These are phyloP conservation scores for Alethe castanea DNA, from an alignment of 2,113 vertebrate genomes.

Conservation along the genomic window DNA sequence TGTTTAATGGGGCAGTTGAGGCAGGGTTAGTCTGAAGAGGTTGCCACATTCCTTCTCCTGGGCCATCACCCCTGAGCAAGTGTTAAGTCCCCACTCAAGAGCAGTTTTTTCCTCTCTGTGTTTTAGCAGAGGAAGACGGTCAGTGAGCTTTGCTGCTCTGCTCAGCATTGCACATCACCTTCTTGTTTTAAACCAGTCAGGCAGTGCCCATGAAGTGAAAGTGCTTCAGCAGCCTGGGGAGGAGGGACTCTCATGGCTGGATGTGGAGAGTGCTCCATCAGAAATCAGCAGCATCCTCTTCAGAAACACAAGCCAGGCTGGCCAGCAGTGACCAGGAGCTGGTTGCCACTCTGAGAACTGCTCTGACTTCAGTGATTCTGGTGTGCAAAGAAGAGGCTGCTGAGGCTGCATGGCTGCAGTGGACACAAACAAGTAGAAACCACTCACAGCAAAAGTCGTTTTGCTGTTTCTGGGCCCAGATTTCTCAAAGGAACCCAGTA, in stretches of 20 bases:
- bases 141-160: rapidly evolving
- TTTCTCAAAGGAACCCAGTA: neutral
- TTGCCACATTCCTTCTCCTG: neutral
- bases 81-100: neutral
- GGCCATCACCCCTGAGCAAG: neutral
- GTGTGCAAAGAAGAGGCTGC: neutral
- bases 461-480: neutral
- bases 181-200: neutral
- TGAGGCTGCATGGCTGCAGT: rapidly evolving
- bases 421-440: neutral
- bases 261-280: neutral
- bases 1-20: neutral
- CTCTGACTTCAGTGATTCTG: neutral
- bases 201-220: neutral
- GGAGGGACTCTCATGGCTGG: neutral
- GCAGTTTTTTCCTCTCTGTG: neutral
- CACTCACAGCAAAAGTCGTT: neutral
- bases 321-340: neutral
- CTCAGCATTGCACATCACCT: neutral
- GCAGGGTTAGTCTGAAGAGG: neutral
- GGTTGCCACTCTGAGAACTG: neutral
- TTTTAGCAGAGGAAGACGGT: neutral
- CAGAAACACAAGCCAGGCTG: neutral
- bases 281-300: neutral
- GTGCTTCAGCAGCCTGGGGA: neutral